phyloP scores from a whole-genome alignment of 2,888 invertebrate species.

The Thereva nobilitata region DNA sequence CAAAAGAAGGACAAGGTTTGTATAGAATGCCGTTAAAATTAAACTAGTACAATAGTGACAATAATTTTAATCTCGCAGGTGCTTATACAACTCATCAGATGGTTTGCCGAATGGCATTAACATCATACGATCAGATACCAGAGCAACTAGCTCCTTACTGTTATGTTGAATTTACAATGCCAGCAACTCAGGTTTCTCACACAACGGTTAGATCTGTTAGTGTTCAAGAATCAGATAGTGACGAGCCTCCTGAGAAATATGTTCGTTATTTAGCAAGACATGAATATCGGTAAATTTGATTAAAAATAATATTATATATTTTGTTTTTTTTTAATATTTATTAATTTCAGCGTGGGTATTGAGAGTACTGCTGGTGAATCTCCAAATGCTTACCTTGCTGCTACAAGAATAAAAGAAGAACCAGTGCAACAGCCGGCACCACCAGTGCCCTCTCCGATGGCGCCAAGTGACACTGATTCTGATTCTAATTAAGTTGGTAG shows the following conservation, averaged over 20 bases:
- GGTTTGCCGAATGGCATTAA: constrained; percentile 91
- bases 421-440: constrained; percentile 55
- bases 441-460: constrained; percentile 58
- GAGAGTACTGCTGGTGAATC: constrained; percentile 80
- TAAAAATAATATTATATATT: not conserved
- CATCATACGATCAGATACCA: constrained; percentile 96
- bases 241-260: constrained; percentile 96
- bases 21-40: not conserved
- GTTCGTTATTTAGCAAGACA: constrained; percentile 95
- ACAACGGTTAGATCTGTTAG: constrained; percentile 94
- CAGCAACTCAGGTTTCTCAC: constrained; percentile 92
- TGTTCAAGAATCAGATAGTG: constrained; percentile 81
- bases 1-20: constrained; percentile 97
- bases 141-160: constrained; percentile 87
- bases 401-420: constrained; percentile 61
- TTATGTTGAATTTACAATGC: constrained; percentile 98
- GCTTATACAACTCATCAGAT: constrained; percentile 98
- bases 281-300: constrained; percentile 77
- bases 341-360: constrained; percentile 74
- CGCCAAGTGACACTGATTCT: constrained; percentile 62
- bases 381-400: constrained; percentile 70
- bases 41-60: not conserved
- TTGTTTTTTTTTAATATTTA: not conserved
- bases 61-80: constrained; percentile 61
- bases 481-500: constrained; percentile 59